Conservation (phyloP, 1,140 invertebrate genomes). For the Bilobella aurantiaca region DNA sequence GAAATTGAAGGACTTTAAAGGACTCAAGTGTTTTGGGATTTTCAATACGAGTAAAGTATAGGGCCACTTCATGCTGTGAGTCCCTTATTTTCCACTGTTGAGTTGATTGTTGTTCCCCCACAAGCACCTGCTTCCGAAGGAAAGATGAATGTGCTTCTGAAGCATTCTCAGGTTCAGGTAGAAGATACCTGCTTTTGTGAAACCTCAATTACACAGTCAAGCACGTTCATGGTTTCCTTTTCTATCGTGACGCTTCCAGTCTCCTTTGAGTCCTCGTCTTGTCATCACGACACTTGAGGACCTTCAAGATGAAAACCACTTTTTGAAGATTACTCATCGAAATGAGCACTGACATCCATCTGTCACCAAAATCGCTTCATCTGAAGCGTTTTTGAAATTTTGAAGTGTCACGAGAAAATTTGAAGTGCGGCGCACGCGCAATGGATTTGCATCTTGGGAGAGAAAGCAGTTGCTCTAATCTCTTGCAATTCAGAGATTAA, state of each 20-base stretch:
- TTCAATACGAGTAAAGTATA: not conserved
- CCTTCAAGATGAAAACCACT: not conserved
- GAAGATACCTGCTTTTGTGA: conserved; percentile 4
- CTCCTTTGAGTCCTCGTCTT: not conserved
- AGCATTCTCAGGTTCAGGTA: not conserved
- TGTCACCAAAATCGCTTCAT: no score
- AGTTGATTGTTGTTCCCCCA: not conserved
- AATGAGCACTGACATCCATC: no score
- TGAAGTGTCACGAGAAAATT: no score
- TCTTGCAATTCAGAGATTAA: not conserved
- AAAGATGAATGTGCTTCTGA: not conserved
- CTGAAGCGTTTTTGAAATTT: no score
- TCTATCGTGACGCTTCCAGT: conserved; percentile 23
- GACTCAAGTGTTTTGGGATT: not conserved
- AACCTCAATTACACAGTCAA: conserved; percentile 28
- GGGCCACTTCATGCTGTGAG: not conserved
- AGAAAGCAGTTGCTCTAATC: no score
- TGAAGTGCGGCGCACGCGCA: no score
- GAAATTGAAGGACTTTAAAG: not conserved
- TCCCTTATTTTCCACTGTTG: not conserved
- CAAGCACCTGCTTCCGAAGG: no score
- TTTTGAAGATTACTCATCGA: no score
- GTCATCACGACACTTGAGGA: not conserved
- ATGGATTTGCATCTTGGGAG: no score
- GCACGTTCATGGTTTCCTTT: conserved; percentile 29